phyloP scores from a whole-genome alignment of 1,140 invertebrate species.

The Saxidomus purpurata region DNA sequence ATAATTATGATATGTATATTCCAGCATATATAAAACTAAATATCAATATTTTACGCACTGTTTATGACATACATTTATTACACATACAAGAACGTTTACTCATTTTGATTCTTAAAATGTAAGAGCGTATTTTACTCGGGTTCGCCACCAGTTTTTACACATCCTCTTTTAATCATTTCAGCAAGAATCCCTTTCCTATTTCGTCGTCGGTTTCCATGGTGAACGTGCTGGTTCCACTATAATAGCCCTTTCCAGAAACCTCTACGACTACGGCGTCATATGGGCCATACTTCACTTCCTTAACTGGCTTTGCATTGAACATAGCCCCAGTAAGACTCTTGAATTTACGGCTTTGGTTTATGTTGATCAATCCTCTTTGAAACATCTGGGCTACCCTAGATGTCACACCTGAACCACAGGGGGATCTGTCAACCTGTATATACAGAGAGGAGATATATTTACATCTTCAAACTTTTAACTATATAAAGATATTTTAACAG shows the following conservation, averaged over 20 bases:
- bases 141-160: too few species aligned
- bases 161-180: not conserved
- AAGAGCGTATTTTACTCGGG: too few species aligned
- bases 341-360: conserved; percentile 79
- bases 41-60: too few species aligned
- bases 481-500: too few species aligned
- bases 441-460: too few species aligned
- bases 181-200: conserved; percentile 74
- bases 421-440: conserved; percentile 84
- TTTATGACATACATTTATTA: too few species aligned
- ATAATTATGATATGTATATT: too few species aligned
- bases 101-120: too few species aligned
- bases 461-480: too few species aligned
- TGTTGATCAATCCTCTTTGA: conserved; percentile 71
- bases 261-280: conserved; percentile 80
- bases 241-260: conserved; percentile 81
- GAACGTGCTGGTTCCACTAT: conserved; percentile 78
- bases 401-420: conserved; percentile 83
- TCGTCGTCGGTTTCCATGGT: conserved; percentile 78
- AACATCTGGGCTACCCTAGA: conserved; percentile 83
- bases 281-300: conserved; percentile 67
- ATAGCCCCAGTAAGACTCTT: conserved; percentile 71
- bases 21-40: too few species aligned
- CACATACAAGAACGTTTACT: too few species aligned
- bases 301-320: conserved; percentile 75